Base-by-base conservation (phyloP, 2,888 invertebrate species). In the Xestia c-nigrum region DNA sequence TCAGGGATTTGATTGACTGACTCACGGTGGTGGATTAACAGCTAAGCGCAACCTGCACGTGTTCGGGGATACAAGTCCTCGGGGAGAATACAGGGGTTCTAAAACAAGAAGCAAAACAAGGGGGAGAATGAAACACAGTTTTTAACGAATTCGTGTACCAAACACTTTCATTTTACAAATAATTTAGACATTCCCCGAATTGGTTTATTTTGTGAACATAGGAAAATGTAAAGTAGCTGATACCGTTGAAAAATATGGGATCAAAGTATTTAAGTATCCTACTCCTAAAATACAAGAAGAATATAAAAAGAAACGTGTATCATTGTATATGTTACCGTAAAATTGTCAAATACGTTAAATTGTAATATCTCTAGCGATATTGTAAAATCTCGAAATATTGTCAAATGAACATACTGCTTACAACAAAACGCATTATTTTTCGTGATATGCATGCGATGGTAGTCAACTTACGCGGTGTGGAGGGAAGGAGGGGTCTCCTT, bases 1-100 rank as follows among this genome's bases (percentile, higher is more conserved):
- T 74, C 52, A 21, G 81, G 63, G 59, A 79, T 67, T 79, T 59
- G 57, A 73, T 59, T 52, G 70, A 79, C 46, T 63, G 69, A 57
- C 65, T 65, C 38, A 57, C 61, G 43, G 57, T 72, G 40, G 19
- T 64, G 63, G 69, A 83, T 83, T 66, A 63, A 64, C 69, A 68
- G 31, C 46, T 67, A 57, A 57, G 71, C 31, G 46, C 24, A 64
- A 16, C 57, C 3, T 79, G 70, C 52, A 64, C 80, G 80, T 71
- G 79, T 24, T 74, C 55, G 46, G 65, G 63, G 70, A 31, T 63
- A 21, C 3, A 47, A 67, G 14, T 71, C 78, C 38, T 80, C 14
- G 6, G 63, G 9, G 84, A 64, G 21, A 61, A 52, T 52, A 65
- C 5, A 77, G 47, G 72, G 38, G 31, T 59, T 73, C 40, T 50